Base-by-base conservation (phyloP, 1,140 invertebrate species). In the Drosophila nikananu region DNA sequence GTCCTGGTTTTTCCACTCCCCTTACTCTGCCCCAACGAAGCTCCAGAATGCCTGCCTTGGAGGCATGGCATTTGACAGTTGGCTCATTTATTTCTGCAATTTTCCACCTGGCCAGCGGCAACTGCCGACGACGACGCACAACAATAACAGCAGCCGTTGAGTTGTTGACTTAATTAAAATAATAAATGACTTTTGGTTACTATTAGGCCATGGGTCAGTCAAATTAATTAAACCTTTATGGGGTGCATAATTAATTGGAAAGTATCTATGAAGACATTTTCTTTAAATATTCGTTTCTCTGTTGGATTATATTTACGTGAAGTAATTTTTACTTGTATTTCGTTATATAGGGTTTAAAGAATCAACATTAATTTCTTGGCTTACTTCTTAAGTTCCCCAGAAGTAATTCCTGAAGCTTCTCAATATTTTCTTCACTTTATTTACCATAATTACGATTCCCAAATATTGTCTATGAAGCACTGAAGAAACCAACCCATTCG, bases 111-210 rank as follows among this genome's bases (percentile, higher is more conserved):
- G 35, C 60, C 60, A 86, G 30, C 52, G 71, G 19, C 44, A 71
- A 55, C 19, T 55, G 52, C 35, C 30, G 52, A 54, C 30, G 30
- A 35, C 51, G 30, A 54, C 30, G 52, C 32, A 55, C 21, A 55
- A 37, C 52, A 55, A 55, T 25, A 55, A 63, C 60, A 48, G 52
- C 67, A 23, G 48, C 48, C 19, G 49, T 32, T 67, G 49, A 72
- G 62, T 77, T 66, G 51, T 60, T 73, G 54, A 66, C 86, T 81
- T 90, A 89, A 89, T 90, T 89, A 89, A 90, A 90, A 89, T 90
- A 90, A 90, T 84, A 90, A 89, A 89, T 89, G 78, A 84, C 75
- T 89, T 86, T 86, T 64, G 81, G 23, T 25, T 79, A 54, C 75
- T 52, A 63, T 64, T 27, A n/a, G 8, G 37, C 35, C 52, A 17